Conservation (phyloP, 2,888 invertebrate genomes). For the Clistopyga incitator region DNA sequence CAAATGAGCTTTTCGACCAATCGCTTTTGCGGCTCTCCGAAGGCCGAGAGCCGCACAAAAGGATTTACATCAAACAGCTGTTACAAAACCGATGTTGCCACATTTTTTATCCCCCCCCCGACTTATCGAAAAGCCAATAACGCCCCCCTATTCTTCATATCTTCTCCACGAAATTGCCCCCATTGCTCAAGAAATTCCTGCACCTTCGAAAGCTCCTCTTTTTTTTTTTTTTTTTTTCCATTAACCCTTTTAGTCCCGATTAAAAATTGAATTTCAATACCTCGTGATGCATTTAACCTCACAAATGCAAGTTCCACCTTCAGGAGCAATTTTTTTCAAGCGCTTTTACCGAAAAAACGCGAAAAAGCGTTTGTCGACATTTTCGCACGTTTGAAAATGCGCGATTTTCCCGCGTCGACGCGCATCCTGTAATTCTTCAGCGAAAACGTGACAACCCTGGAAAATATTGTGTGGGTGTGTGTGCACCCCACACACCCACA, state of each 20-base stretch:
- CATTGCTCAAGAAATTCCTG: no score
- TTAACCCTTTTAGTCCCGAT: no score
- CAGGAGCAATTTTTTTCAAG: no score
- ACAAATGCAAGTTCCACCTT: no score
- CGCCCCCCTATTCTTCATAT: no score
- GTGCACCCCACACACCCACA: slow-evolving; percentile 3
- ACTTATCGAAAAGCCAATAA: not conserved
- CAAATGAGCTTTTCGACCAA: slow-evolving; percentile 73
- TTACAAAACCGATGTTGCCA: slow-evolving; percentile 73
- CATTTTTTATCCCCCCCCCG: slow-evolving; percentile 43
- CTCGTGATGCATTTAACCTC: no score
- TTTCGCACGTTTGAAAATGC: slow-evolving; percentile 27
- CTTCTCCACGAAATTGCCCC: no score
- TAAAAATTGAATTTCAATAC: no score
- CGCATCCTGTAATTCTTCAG: not conserved
- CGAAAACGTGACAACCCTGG: slow-evolving; percentile 57
- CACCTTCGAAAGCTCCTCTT: no score
- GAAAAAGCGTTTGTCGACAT: no score
- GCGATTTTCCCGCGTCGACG: slow-evolving; percentile 38
- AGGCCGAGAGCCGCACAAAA: slow-evolving; percentile 71
- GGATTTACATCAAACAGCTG: slow-evolving; percentile 73
- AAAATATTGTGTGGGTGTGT: slow-evolving; percentile 7
- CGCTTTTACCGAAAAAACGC: no score
- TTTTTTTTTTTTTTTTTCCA: no score
- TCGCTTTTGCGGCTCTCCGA: slow-evolving; percentile 66